Percentiles rank a stretch among this genome's conserved stretches.
Conservation (phyloP, 2,797 vertebrate species). For the Gallinago nigripennis region DNA sequence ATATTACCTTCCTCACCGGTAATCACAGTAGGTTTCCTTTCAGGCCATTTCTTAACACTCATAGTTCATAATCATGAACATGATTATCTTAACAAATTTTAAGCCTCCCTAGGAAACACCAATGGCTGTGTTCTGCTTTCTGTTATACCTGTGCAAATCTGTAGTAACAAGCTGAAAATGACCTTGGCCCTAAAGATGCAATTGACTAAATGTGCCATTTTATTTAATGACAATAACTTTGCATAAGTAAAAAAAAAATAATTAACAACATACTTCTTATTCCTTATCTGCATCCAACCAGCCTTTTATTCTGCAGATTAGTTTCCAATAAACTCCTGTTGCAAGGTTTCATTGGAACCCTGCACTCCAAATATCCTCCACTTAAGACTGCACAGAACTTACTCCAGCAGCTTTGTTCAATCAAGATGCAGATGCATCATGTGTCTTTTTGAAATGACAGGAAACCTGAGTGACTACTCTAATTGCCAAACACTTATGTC, state of each 20-base stretch:
- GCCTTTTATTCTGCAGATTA: background rate
- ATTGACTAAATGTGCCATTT: background rate
- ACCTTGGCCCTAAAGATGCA: background rate
- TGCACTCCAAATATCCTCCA: background rate
- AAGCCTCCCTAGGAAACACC: background rate
- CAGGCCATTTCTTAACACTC: background rate
- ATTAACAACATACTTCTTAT: background rate
- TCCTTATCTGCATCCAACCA: background rate
- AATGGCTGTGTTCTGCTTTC: background rate
- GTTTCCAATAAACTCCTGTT: background rate
- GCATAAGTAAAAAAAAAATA: background rate
- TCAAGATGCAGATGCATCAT: background rate
- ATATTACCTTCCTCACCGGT: background rate
- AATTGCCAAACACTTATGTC: background rate
- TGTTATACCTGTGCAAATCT: background rate
- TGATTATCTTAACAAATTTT: background rate
- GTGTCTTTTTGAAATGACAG: background rate
- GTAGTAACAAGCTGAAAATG: background rate
- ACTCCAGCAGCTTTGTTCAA: background rate
- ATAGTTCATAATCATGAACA: background rate
- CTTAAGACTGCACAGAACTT: background rate
- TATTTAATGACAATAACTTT: background rate
- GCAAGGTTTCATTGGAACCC: background rate
- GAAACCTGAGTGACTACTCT: background rate
- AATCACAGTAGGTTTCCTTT: background rate